Evolutionary conservation across 2,797 vertebrate genomes (phyloP), one percentile per base, ranked within the genome.

Genomic region (Sus cebifrons): DNA sequence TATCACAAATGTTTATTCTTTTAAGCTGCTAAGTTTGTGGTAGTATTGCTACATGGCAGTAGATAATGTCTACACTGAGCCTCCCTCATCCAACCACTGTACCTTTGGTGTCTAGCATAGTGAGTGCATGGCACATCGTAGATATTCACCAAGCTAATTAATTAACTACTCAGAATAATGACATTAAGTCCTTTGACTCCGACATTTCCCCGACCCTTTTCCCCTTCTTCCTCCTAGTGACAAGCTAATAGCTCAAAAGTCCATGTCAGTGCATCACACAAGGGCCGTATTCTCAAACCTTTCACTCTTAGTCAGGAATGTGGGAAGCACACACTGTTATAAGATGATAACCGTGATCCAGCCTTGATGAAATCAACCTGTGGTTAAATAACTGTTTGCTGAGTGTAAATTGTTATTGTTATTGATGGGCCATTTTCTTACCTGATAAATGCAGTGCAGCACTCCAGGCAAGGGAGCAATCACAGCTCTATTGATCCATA

Each of bases 361-460:
- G 12, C 21, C 60, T 77, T 95, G 93, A 96, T 89, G 86, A 96
- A 95, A 91, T 95, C 95, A 89, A 68, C 60, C 0, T 86, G 89
- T 21, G 65, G 74, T 93, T 94, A 94, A 97, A 91, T 89, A 91
- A 77, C 83, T 73, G 32, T 93, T 89, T 73, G 44, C 92, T 40
- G 62, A 79, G 73, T 74, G 40, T 91, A 70, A 87, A 81, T 65
- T 73, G 84, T 94, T 96, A 92, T 21, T 58, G 85, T 92, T 90
- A 95, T 96, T n/a, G 84, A 96, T 54, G 23, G 40, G 29, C 88
- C 29, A 20, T 96, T 98, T 94, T 86, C 95, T 97, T 86, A 73
- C 75, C 71, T 62, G 67, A 77, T 81, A 86, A 94, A 86, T 18
- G 71, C 29, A 71, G 65, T 0, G 0, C 56, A 17, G 68, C 1